Evolutionary conservation across 2,797 vertebrate genomes (phyloP).

Genomic region (Chelmon rostratus): DNA sequence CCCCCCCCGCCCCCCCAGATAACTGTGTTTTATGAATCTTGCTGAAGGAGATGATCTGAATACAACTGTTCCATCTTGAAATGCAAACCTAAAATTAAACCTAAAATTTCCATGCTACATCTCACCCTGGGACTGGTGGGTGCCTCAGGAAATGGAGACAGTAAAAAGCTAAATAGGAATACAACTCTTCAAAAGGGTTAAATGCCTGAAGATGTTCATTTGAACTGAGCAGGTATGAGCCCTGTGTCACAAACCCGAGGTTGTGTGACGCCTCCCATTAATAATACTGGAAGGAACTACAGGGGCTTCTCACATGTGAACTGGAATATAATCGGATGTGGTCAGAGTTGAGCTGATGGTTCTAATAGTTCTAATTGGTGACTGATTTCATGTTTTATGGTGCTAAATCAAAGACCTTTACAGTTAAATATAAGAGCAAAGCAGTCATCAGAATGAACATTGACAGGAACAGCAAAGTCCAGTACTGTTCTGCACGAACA

Average conservation of each 20-base stretch:
- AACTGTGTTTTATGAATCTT: conserved; percentile 43
- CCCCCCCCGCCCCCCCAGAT: conserved; percentile 16
- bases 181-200: not conserved
- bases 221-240: conserved; percentile 17
- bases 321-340: not conserved
- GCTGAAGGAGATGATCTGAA: conserved; percentile 44
- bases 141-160: not conserved
- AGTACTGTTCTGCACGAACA: not conserved
- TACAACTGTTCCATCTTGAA: conserved; percentile 26
- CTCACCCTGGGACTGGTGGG: not conserved
- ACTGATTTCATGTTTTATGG: not conserved
- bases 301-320: not conserved
- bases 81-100: conserved; percentile 49
- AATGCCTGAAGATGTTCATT: not conserved
- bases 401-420: not conserved
- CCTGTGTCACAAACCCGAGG: conserved; percentile 6
- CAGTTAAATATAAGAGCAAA: not conserved
- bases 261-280: conserved; percentile 1
- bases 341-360: not conserved
- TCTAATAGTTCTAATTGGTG: not conserved
- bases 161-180: not conserved
- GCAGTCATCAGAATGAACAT: not conserved
- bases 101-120: too few relatives aligned
- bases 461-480: not conserved
- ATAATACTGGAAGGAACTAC: conserved; percentile 5